Conservation (phyloP, 2,113 vertebrate species). For the Hucho hucho region DNA sequence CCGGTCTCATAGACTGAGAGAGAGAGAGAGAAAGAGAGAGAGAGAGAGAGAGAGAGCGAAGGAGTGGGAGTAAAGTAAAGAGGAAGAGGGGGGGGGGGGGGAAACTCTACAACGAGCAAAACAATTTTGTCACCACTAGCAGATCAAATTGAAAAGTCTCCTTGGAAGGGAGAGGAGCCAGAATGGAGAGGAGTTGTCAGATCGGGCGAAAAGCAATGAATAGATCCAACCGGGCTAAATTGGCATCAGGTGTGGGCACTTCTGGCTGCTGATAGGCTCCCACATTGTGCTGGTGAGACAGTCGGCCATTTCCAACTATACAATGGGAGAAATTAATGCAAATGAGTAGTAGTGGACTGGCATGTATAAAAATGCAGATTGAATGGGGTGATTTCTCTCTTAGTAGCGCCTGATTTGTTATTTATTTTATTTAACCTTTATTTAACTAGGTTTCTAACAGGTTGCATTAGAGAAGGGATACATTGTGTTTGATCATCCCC, state of each 20-base stretch:
- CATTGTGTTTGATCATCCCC: slow-evolving; percentile 96
- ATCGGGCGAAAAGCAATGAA: slow-evolving; percentile 84
- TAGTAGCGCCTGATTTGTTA: slow-evolving; percentile 84
- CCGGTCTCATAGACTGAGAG: slow-evolving; percentile 65
- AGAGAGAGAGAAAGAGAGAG: too few relatives aligned
- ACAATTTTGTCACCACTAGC: slow-evolving; percentile 95
- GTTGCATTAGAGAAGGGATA: slow-evolving; percentile 95
- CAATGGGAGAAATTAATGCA: slow-evolving; percentile 99
- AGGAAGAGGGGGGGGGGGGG: slow-evolving; percentile 9
- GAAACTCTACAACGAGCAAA: slow-evolving; percentile 81
- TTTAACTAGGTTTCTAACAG: slow-evolving; percentile 77
- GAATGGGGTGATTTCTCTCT: slow-evolving; percentile 78
- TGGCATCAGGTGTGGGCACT: slow-evolving; percentile 94
- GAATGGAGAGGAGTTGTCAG: slow-evolving; percentile 77
- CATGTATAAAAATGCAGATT: slow-evolving; percentile 99
- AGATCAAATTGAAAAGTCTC: slow-evolving; percentile 93
- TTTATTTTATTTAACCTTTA: too few relatives aligned
- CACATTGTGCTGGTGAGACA: slow-evolving; percentile 94
- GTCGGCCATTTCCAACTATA: slow-evolving; percentile 93
- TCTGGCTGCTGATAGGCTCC: slow-evolving; percentile 86
- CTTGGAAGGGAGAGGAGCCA: slow-evolving; percentile 83
- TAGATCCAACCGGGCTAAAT: slow-evolving; percentile 86
- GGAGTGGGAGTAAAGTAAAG: slow-evolving; percentile 52
- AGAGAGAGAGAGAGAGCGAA: slow-evolving; percentile 40
- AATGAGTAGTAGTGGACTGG: slow-evolving; percentile 95